These are phyloP conservation scores for Eleginops maclovinus DNA, from an alignment of 2,113 vertebrate species.

Conservation along the genomic window DNA sequence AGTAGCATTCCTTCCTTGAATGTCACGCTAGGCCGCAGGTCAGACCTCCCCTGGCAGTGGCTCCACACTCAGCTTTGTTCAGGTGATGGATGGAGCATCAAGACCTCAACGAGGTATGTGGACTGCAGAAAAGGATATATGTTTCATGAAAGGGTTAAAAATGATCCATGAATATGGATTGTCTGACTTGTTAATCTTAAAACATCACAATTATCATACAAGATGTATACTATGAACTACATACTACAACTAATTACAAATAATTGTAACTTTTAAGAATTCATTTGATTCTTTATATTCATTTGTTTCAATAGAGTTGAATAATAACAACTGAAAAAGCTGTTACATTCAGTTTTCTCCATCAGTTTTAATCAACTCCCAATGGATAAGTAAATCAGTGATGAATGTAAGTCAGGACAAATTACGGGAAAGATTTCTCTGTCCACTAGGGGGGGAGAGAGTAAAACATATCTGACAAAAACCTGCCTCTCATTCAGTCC, in stretches of 20 bases:
- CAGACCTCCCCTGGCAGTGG: conserved; percentile 79
- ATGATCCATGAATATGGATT: conserved; percentile 46
- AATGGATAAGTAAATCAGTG: not conserved
- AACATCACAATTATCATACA: conserved; percentile 14
- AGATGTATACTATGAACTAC: not conserved
- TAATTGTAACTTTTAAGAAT: not conserved
- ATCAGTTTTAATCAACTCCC: not conserved
- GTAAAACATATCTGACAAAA: conserved; percentile 69
- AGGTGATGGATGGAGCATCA: conserved; percentile 83
- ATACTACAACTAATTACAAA: not conserved
- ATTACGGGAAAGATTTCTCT: not conserved
- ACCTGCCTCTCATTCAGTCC: not conserved
- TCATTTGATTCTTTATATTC: no score
- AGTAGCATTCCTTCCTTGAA: conserved; percentile 81
- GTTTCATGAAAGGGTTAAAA: conserved; percentile 46
- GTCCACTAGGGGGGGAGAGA: conserved; percentile 82
- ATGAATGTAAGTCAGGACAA: conserved; percentile 1
- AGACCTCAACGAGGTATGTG: conserved; percentile 67
- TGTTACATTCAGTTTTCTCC: not conserved
- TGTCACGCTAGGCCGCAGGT: conserved; percentile 82
- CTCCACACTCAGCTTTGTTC: conserved; percentile 69
- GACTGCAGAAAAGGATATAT: conserved; percentile 44
- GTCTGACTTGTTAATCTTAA: conserved; percentile 26
- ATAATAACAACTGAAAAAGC: not conserved
- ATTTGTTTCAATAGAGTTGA: not conserved